phyloP scores from a whole-genome alignment of 2,113 vertebrate genomes.

The Gallinago undulata region DNA sequence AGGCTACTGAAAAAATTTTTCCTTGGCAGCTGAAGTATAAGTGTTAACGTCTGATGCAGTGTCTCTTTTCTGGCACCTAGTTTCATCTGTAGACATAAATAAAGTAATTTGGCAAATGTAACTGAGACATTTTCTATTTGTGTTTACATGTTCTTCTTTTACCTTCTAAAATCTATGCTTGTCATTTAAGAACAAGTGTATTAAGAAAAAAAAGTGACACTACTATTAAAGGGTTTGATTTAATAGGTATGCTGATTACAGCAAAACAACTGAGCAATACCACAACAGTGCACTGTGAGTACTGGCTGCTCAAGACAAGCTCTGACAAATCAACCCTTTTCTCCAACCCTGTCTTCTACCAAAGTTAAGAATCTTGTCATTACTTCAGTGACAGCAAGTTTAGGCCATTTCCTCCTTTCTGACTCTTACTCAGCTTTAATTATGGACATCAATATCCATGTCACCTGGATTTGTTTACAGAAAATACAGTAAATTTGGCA shows the following conservation, averaged over 20 bases:
- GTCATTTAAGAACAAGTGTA: not conserved
- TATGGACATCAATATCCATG: not conserved
- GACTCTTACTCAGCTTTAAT: not conserved
- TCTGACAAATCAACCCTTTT: not conserved
- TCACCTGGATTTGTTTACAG: not conserved
- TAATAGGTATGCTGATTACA: not conserved
- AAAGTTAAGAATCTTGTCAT: not conserved
- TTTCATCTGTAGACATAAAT: conserved; percentile 60
- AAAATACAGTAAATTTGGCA: not conserved
- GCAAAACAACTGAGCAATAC: not conserved
- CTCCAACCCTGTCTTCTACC: not conserved
- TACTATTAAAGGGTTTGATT: not conserved
- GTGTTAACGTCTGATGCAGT: not conserved
- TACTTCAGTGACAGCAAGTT: not conserved
- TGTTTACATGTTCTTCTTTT: not conserved
- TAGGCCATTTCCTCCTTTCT: not conserved
- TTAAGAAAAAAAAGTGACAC: not conserved
- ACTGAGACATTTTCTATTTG: not conserved
- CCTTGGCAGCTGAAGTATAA: conserved; percentile 25
- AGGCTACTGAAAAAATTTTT: conserved; percentile 11
- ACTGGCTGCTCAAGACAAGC: not conserved
- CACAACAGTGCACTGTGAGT: not conserved
- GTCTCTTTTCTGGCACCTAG: conserved; percentile 21
- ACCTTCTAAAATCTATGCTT: not conserved
- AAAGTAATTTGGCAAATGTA: conserved; percentile 54